phyloP scores from a whole-genome alignment of 2,888 invertebrate genomes.

The Timema cristinae region DNA sequence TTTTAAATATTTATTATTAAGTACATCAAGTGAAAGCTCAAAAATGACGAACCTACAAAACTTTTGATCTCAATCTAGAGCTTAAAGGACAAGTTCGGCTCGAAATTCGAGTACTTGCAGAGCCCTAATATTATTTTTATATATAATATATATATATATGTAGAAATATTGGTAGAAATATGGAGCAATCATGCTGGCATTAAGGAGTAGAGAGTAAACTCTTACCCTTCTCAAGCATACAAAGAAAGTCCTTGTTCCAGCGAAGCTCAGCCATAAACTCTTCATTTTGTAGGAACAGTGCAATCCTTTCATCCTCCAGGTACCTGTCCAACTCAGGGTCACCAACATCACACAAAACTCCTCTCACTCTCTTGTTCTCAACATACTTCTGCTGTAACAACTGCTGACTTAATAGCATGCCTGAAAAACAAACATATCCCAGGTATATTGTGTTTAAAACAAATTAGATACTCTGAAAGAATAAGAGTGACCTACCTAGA shows the following conservation, averaged over 20 bases:
- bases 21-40: too few relatives aligned
- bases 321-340: slow-evolving; percentile 47
- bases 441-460: too few relatives aligned
- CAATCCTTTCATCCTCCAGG: slow-evolving; percentile 52
- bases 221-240: slow-evolving; percentile 46
- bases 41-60: too few relatives aligned
- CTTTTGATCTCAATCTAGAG: too few relatives aligned
- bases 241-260: slow-evolving; percentile 51
- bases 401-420: slow-evolving; percentile 35
- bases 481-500: too few relatives aligned
- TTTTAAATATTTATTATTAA: too few relatives aligned
- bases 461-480: neutral
- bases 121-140: too few relatives aligned
- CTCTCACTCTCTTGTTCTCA: slow-evolving; percentile 46
- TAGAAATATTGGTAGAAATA: neutral
- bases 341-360: slow-evolving; percentile 37
- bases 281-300: slow-evolving; percentile 53
- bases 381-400: slow-evolving; percentile 45
- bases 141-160: neutral
- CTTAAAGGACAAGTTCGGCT: too few relatives aligned
- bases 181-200: neutral
- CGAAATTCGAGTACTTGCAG: too few relatives aligned
- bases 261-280: slow-evolving; percentile 52
- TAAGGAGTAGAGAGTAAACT: neutral
- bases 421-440: slow-evolving; percentile 17